A percentile compares a stretch with the other conserved stretches of the same genome.
Conservation (phyloP, 2,113 vertebrate species). For the Camelus bactrianus region DNA sequence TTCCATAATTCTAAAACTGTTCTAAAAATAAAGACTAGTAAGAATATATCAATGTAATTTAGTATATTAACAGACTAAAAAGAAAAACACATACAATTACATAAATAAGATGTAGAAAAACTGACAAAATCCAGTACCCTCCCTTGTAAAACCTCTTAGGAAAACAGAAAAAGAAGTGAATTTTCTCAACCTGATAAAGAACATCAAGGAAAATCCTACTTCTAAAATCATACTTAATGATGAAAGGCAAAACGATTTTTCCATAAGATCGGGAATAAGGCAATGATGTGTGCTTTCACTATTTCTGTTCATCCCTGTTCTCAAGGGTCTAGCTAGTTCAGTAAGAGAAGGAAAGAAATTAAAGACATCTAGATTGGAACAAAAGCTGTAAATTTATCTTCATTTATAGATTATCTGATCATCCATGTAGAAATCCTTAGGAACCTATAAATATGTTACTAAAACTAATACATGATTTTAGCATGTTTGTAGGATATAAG, state of each 20-base stretch:
- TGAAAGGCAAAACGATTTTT: not conserved
- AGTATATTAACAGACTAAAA: not conserved
- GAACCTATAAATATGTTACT: not conserved
- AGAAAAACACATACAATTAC: not conserved
- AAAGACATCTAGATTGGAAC: not conserved
- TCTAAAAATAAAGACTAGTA: slow-evolving; percentile 5
- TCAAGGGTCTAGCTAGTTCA: not conserved
- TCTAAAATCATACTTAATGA: not conserved
- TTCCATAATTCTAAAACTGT: not conserved
- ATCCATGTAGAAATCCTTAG: not conserved
- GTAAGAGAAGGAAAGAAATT: not conserved
- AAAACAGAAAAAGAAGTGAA: not conserved
- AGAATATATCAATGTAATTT: slow-evolving; percentile 6
- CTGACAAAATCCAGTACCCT: not conserved
- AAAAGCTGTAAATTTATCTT: not conserved
- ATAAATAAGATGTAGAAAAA: slow-evolving; percentile 19
- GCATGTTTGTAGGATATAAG: not conserved
- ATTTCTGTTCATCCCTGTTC: not conserved
- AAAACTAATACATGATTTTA: not conserved
- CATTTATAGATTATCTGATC: not conserved
- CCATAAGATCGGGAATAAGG: not conserved
- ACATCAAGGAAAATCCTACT: not conserved
- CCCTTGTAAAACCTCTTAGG: not conserved
- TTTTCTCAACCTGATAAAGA: not conserved
- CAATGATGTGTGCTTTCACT: not conserved